These are phyloP conservation scores for Diloba caeruleocephala DNA, from an alignment of 2,888 invertebrate species.

Conservation along the genomic window DNA sequence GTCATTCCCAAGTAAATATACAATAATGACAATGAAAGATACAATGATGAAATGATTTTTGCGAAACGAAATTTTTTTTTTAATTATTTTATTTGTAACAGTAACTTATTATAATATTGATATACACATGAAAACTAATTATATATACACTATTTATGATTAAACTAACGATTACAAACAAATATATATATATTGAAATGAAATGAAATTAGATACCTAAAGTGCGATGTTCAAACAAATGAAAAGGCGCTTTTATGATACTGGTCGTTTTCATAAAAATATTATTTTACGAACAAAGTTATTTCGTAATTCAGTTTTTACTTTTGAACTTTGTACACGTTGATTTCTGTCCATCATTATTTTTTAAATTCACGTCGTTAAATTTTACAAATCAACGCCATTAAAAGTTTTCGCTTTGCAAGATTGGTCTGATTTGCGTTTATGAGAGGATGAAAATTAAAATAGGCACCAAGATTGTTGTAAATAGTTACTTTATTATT, in stretches of 20 bases:
- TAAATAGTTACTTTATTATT: not conserved
- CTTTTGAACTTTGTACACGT: conserved; percentile 27
- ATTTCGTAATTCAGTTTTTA: conserved; percentile 42
- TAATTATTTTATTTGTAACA: too few relatives aligned
- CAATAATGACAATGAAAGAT: too few relatives aligned
- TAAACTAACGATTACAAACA: too few relatives aligned
- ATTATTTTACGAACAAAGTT: conserved; percentile 39
- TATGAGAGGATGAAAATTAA: not conserved
- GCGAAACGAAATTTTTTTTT: too few relatives aligned
- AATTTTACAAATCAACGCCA: conserved; percentile 40
- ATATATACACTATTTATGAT: too few relatives aligned
- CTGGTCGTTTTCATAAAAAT: conserved; percentile 21
- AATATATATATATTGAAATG: too few relatives aligned
- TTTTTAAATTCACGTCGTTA: conserved; percentile 49
- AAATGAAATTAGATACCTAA: too few relatives aligned
- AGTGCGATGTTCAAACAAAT: conserved; percentile 16
- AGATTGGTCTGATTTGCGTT: conserved; percentile 3
- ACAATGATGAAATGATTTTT: too few relatives aligned
- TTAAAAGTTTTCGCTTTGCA: conserved; percentile 42
- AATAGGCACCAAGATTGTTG: not conserved
- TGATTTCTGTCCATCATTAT: conserved; percentile 31
- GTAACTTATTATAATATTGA: too few relatives aligned
- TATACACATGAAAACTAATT: too few relatives aligned
- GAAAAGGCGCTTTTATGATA: conserved; percentile 33
- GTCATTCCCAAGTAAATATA: too few relatives aligned